Percentiles rank a stretch among this genome's conserved stretches.
Conservation (phyloP, 2,113 vertebrate genomes). For the Excalfactoria chinensis region DNA sequence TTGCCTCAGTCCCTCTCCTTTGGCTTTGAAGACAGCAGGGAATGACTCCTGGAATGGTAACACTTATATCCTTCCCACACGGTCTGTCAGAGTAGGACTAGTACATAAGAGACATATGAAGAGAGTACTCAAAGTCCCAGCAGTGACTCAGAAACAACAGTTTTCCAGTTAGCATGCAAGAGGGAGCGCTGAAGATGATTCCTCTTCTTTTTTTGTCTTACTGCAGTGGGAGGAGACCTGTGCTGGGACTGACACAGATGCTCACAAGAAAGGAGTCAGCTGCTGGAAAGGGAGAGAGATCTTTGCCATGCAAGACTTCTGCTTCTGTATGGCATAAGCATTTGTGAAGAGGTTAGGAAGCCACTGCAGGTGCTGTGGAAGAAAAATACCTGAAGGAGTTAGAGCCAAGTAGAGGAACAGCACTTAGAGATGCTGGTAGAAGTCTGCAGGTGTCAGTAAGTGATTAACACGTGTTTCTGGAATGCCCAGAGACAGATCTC, state of each 20-base stretch:
- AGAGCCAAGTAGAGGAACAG: not conserved
- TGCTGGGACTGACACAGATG: not conserved
- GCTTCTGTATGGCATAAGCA: not conserved
- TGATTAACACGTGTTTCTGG: not conserved
- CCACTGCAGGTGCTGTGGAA: not conserved
- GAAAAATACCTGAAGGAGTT: not conserved
- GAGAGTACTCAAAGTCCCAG: constrained; percentile 23
- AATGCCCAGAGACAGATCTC: not conserved
- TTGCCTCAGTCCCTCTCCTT: not conserved
- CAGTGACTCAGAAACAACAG: not conserved
- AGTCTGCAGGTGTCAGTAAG: not conserved
- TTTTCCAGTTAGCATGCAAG: not conserved
- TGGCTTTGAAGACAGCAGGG: not conserved
- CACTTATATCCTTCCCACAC: constrained; percentile 37
- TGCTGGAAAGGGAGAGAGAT: not conserved
- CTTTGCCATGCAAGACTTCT: not conserved
- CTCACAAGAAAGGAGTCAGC: not conserved
- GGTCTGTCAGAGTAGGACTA: constrained; percentile 11
- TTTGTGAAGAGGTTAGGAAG: not conserved
- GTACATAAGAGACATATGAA: constrained; percentile 19
- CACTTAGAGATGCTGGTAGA: not conserved
- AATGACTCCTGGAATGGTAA: constrained; percentile 12
- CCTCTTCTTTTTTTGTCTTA: not conserved
- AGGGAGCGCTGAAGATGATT: not conserved
- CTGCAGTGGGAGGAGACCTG: not conserved